Conservation (phyloP, 2,113 vertebrate genomes). For the Desmodus rotundus region DNA sequence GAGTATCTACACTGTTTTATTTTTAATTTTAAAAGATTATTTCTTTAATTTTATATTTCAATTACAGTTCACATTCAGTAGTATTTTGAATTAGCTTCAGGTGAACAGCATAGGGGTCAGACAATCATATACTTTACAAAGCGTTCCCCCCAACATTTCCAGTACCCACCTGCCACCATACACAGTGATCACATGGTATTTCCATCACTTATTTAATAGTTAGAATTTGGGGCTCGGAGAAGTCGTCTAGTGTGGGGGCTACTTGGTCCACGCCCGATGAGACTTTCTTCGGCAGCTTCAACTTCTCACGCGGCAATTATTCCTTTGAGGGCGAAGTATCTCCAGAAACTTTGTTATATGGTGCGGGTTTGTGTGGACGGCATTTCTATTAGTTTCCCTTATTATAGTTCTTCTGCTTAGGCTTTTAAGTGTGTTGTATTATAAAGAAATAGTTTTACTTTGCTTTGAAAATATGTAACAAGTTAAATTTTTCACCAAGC, state of each 20-base stretch:
- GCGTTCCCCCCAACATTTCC: neutral
- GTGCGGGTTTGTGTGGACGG: neutral
- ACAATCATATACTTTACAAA: neutral
- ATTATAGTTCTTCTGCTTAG: neutral
- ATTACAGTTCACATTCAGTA: neutral
- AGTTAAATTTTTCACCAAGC: neutral
- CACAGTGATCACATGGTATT: neutral
- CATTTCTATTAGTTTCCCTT: neutral
- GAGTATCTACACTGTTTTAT: neutral
- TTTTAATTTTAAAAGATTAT: neutral
- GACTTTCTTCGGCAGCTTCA: neutral
- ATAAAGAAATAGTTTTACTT: neutral
- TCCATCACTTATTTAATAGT: neutral
- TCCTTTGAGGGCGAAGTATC: neutral
- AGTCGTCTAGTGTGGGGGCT: neutral
- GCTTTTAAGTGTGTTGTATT: neutral
- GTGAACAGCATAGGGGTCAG: neutral
- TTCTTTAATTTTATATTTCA: neutral
- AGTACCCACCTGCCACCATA: neutral
- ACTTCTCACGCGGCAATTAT: neutral
- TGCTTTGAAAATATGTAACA: neutral
- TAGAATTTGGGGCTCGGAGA: neutral
- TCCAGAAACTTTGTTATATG: neutral
- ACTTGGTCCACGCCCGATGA: neutral
- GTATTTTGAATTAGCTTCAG: neutral